Base-by-base conservation (phyloP, 2,113 vertebrate genomes). In the Zosterops pallidus region DNA sequence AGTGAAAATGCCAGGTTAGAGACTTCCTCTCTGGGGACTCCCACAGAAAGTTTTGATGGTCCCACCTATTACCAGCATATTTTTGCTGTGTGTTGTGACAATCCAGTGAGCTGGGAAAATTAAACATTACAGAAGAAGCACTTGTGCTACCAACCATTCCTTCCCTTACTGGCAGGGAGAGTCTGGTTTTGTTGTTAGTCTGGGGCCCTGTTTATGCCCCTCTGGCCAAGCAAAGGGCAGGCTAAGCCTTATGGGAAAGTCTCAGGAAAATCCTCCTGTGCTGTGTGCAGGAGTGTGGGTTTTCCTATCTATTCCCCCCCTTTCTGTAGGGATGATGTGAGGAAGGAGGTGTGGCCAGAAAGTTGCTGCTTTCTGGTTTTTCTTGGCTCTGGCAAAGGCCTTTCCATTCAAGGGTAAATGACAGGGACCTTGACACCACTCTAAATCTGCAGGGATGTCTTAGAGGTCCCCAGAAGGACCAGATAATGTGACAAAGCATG, bases 381-480 rank as follows among this genome's bases (percentile, higher is more conserved):
- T 96, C 83, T 97, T 97, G 96, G 92, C 92, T 93, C 88, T 89
- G 46, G 74, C 41, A 95, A 96, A 95, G 93, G 92, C 37, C 80
- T 84, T 91, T 76, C 46, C 16, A 55, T 81, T 95, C 95, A 95
- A 96, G 93, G 88, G 41, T 94, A 95, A 94, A 84, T 26, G 44
- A n/a, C 72, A 94, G 53, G 69, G 92, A 94, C 95, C 93, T 96
- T 96, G 93, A 89, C 0, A 0, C 65, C 0, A 8, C 80, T 96
- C 76, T 93, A 53, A 86, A 89, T 96, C 57, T 86, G 31, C 75
- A 47, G 55, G 1, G 10, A 47, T 85, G 64, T 39, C 64, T 75
- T 21, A 71, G 76, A 75, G 52, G 26, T 92, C 56, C 49, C 72
- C 41, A 91, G 49, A 74, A 89, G 62, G 72, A 89, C 31, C 72